A percentile compares a stretch with the other conserved stretches of the same genome.
phyloP scores from a whole-genome alignment of 92 coral and sea anemone species.

The Actinostola sp. region DNA sequence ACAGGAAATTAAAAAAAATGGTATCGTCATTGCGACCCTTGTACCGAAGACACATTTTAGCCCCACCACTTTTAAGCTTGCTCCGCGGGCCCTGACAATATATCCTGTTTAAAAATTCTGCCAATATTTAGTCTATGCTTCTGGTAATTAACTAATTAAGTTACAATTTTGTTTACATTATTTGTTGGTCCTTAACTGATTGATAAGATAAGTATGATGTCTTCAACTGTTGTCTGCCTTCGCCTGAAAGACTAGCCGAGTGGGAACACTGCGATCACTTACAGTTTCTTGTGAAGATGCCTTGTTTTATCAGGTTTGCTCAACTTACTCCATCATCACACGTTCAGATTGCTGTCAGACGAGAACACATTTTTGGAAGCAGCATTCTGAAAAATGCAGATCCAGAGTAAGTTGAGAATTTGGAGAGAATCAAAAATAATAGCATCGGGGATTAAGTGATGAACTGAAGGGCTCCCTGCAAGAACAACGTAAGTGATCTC shows the following conservation, averaged over 20 bases:
- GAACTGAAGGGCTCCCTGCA: too few species aligned
- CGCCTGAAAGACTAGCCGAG: conserved; percentile 43
- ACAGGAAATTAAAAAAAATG: too few species aligned
- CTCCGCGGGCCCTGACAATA: too few species aligned
- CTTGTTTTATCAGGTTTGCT: conserved; percentile 32
- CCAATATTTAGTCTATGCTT: too few species aligned
- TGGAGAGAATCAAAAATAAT: too few species aligned
- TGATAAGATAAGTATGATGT: conserved; percentile 41
- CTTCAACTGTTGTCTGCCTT: conserved; percentile 33
- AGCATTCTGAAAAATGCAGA: neutral
- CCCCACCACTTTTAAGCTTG: too few species aligned
- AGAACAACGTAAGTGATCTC: too few species aligned
- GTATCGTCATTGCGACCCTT: too few species aligned
- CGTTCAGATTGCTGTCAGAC: conserved; percentile 5
- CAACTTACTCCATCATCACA: conserved; percentile 12
- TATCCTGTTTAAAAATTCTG: too few species aligned
- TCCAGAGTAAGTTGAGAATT: neutral
- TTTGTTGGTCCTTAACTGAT: neutral
- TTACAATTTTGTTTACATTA: neutral
- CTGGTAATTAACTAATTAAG: conserved; percentile 5
- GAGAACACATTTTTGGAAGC: conserved; percentile 15
- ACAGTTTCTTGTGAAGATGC: conserved; percentile 24
- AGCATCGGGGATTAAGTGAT: too few species aligned
- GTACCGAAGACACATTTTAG: too few species aligned
- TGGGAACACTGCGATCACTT: conserved; percentile 17